phyloP scores from a whole-genome alignment of 2,888 invertebrate species.

The Podabrus alpinus region DNA sequence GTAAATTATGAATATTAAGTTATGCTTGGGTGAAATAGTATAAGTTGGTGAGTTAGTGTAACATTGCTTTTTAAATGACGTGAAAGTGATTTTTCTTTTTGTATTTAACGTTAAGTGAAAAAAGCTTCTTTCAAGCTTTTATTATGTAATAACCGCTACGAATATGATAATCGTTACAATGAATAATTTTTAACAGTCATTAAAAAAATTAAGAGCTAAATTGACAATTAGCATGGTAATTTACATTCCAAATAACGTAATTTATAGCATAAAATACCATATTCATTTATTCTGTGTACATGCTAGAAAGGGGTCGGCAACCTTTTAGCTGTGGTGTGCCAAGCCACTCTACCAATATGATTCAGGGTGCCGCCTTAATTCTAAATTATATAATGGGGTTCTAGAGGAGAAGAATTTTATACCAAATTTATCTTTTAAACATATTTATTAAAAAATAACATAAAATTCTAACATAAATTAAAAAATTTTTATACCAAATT shows the following conservation, averaged over 20 bases:
- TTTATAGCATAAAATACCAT: no score
- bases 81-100: neutral
- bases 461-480: no score
- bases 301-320: no score
- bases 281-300: no score
- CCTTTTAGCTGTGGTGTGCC: no score
- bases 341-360: no score
- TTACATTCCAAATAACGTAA: neutral
- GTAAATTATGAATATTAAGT: constrained; percentile 4
- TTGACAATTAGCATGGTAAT: neutral
- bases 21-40: neutral
- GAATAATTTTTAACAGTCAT: neutral
- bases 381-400: no score
- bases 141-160: neutral
- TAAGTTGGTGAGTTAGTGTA: neutral
- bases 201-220: neutral
- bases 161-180: neutral
- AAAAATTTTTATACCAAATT: no score
- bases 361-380: no score
- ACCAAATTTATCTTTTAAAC: no score
- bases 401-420: no score
- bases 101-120: neutral
- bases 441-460: no score
- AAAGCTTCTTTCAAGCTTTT: neutral
- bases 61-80: neutral